Evolutionary conservation across 2,797 vertebrate genomes (phyloP).

Genomic region (Novumbra hubbsi): DNA sequence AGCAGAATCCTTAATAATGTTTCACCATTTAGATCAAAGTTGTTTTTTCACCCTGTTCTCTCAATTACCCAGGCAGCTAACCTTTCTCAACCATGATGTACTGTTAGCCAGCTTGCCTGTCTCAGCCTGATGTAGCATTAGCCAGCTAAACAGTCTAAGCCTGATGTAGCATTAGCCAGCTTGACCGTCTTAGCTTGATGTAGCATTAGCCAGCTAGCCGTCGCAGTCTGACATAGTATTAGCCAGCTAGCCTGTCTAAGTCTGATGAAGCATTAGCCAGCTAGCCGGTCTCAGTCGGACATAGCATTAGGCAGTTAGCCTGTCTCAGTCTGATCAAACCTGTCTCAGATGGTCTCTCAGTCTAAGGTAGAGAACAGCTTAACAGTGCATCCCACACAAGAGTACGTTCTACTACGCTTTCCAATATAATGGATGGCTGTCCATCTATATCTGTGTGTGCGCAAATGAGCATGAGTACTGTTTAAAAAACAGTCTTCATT

Average conservation of each 20-base stretch:
- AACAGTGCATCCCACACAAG: constrained; percentile 23
- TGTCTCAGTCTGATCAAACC: too few relatives aligned
- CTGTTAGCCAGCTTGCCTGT: constrained; percentile 14
- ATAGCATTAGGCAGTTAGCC: too few relatives aligned
- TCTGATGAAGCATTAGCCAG: too few relatives aligned
- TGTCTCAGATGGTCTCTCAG: too few relatives aligned
- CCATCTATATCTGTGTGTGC: not conserved
- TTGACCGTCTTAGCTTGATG: too few relatives aligned
- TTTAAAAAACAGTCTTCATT: constrained; percentile 40
- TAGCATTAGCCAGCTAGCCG: too few relatives aligned
- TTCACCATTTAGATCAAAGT: constrained; percentile 73
- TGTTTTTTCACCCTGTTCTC: constrained; percentile 23
- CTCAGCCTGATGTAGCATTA: not conserved
- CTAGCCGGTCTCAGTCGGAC: too few relatives aligned
- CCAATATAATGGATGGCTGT: constrained; percentile 4
- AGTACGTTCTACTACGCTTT: constrained; percentile 6
- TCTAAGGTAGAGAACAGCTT: constrained; percentile 2
- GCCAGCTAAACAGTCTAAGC: constrained; percentile 15
- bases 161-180: constrained; percentile 7
- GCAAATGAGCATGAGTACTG: constrained; percentile 9
- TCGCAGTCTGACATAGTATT: too few relatives aligned
- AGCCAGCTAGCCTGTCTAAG: too few relatives aligned
- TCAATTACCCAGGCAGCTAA: constrained; percentile 21
- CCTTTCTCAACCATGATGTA: not conserved
- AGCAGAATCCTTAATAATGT: constrained; percentile 66